Base-by-base conservation (phyloP, 2,113 vertebrate genomes). In the human (Homo sapiens) region DNA sequence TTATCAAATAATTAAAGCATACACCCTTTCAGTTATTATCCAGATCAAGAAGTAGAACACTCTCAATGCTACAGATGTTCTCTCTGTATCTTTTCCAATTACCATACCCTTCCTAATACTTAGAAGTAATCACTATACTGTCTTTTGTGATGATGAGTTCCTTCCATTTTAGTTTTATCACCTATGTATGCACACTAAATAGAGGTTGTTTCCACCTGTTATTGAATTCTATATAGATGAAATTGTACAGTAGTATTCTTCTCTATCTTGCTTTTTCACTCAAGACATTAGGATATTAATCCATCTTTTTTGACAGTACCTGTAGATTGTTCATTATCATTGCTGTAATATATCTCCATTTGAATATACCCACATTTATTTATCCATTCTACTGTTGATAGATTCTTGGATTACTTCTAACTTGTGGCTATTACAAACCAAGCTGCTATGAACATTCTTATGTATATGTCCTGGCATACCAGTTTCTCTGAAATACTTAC, bases 41-140 rank as follows among this genome's bases (percentile, higher is more conserved):
- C 61, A 79, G 43, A 89, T 89, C 59, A 84, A 55, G 76, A 94
- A 92, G 87, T 84, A 78, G 78, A 70, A 70, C 43, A 79, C 61
- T 79, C 5, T 78, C 13, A 93, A 23, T 6, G 93, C 17, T 22
- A 40, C 23, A 68, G 7, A 87, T 57, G 4, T 76, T 13, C 5
- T 64, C 30, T 80, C 7, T 66, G 18, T 89, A n/a, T n/a, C 59
- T 85, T 61, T 85, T 80, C 35, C 30, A 85, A 3, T 93, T 80
- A 89, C n/a, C 79, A 1, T 84, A 50, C 48, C 30, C 32, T 50
- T 35, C 40, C 25, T 89, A 59, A 68, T 13, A 78, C 66, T 92
- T 59, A 95, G 43, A 86, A 81, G 38, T 48, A 75, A 48, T 90
- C 23, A 48, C 1, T 38, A 35, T 81, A 14, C 30, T 72, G 5